Percentiles rank a stretch among this genome's conserved stretches.
Conservation (phyloP, 1,140 invertebrate genomes). For the Eciton burchellii region DNA sequence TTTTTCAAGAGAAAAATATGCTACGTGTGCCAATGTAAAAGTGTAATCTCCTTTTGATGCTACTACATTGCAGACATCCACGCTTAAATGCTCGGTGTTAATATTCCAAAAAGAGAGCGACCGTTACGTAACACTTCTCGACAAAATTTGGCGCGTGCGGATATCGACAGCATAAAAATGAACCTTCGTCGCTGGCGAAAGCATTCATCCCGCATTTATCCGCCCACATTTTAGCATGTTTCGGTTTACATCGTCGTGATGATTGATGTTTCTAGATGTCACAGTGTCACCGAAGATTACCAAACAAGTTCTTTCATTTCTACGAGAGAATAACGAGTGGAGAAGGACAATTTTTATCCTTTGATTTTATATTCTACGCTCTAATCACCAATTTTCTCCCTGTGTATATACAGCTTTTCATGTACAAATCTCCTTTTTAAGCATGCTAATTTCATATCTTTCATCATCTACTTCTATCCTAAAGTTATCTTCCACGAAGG, state of each 20-base stretch:
- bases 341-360: not conserved
- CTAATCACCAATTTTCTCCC: not conserved
- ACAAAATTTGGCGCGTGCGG: constrained; percentile 27
- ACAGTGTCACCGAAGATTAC: not conserved
- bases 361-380: not conserved
- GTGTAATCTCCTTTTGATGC: not conserved
- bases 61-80: not conserved
- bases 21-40: constrained; percentile 3
- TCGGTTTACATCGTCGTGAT: constrained; percentile 28
- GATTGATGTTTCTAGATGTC: no score
- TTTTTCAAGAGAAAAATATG: not conserved
- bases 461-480: not conserved
- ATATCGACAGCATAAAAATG: constrained; percentile 51
- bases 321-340: not conserved
- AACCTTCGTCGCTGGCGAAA: constrained; percentile 66
- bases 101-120: constrained; percentile 55
- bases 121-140: constrained; percentile 41
- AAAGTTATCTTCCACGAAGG: not conserved
- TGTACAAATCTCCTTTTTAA: not conserved
- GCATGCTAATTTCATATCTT: not conserved
- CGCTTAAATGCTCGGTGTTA: not conserved
- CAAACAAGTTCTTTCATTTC: not conserved
- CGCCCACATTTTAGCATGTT: constrained; percentile 2
- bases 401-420: not conserved
- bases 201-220: constrained; percentile 9